Evolutionary conservation across 1,140 invertebrate genomes (phyloP).

Genomic region (Drepana arcuata): DNA sequence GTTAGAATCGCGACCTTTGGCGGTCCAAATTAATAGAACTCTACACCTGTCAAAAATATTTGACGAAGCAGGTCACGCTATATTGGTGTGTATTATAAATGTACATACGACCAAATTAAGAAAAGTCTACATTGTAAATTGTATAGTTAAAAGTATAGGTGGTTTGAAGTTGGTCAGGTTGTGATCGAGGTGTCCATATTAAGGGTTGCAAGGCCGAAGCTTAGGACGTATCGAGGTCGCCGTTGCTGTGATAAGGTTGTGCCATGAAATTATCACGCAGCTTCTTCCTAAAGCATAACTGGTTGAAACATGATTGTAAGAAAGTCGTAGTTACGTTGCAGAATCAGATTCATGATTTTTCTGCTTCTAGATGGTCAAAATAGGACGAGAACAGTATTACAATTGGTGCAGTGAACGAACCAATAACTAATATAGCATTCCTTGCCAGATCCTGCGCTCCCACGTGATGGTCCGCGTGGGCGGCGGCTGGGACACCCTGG

Average conservation of each 20-base stretch:
- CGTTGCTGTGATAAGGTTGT: background rate
- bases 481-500: conserved; percentile 96
- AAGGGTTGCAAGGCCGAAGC: conserved; percentile 12
- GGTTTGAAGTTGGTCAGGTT: conserved; percentile 4
- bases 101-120: conserved; percentile 5
- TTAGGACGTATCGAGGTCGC: conserved; percentile 7
- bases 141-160: conserved; percentile 3
- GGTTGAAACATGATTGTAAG: no score
- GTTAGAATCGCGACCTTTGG: background rate
- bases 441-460: conserved; percentile 88
- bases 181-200: conserved; percentile 9
- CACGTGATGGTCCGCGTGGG: conserved; percentile 99
- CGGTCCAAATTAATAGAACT: background rate
- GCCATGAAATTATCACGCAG: no score
- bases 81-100: background rate
- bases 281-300: no score
- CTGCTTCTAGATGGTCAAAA: no score
- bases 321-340: no score
- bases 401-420: no score
- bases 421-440: no score
- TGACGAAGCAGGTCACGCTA: conserved; percentile 4
- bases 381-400: no score
- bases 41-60: background rate
- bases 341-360: no score
- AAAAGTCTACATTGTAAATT: conserved; percentile 7